Evolutionary conservation across 2,113 vertebrate genomes (phyloP).

Genomic region (Bufo bufo): DNA sequence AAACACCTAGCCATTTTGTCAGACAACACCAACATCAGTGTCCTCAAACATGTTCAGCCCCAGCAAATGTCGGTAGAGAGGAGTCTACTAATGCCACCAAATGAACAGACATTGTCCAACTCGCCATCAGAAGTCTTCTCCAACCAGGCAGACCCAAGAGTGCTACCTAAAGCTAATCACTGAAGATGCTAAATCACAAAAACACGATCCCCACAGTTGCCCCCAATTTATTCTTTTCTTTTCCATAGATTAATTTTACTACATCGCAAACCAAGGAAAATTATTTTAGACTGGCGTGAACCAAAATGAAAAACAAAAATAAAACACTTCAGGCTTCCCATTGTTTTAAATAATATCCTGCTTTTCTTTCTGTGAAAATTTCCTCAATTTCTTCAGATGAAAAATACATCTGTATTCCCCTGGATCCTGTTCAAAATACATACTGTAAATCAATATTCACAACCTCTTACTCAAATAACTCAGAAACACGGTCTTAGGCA

Average conservation of each 20-base stretch:
- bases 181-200: not conserved
- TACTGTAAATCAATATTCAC: conserved; percentile 44
- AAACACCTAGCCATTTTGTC: no score
- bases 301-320: not conserved
- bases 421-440: conserved; percentile 33
- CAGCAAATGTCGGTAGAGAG: no score
- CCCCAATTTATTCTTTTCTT: no score
- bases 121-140: no score
- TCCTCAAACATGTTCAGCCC: no score
- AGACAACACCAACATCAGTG: no score
- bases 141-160: no score
- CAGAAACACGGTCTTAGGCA: conserved; percentile 6
- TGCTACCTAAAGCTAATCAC: not conserved
- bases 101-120: no score
- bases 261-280: no score
- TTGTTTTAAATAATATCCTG: conserved; percentile 24
- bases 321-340: not conserved
- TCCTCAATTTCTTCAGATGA: not conserved
- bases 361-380: not conserved
- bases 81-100: no score
- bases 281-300: not conserved
- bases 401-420: conserved; percentile 18
- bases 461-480: conserved; percentile 38
- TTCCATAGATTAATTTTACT: no score
- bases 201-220: not conserved